Percentiles rank a stretch among this genome's conserved stretches.
These are phyloP conservation scores for Limnephilus lunatus DNA, from an alignment of 2,888 invertebrate species.

Conservation along the genomic window DNA sequence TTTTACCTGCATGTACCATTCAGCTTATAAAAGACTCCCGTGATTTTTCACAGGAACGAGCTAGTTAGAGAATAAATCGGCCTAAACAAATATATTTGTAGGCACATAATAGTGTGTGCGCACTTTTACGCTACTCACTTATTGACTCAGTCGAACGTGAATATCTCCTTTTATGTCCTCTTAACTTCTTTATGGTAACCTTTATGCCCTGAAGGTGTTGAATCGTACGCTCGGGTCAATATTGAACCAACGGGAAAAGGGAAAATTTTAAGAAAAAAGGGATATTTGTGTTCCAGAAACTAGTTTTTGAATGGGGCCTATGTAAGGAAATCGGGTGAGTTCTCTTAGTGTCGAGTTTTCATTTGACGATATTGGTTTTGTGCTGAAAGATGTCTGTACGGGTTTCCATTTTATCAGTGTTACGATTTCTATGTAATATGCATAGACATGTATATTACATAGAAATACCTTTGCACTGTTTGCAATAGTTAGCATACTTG, in stretches of 20 bases:
- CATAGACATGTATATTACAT: no score
- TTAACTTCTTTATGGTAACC: not conserved
- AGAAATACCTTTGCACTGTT: not conserved
- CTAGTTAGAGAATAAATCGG: not conserved
- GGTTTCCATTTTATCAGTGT: not conserved
- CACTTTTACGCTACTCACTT: conserved; percentile 2
- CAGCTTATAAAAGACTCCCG: not conserved
- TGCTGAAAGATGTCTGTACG: not conserved
- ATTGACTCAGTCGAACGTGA: not conserved
- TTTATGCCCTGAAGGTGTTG: not conserved
- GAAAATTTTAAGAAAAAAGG: not conserved
- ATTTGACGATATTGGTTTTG: not conserved
- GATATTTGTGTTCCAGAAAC: not conserved
- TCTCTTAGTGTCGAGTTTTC: not conserved
- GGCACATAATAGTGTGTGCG: not conserved
- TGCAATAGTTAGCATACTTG: not conserved
- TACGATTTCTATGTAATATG: not conserved
- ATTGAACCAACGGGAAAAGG: not conserved
- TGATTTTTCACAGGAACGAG: not conserved
- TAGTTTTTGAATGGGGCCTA: not conserved
- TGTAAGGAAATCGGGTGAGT: not conserved
- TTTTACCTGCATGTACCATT: not conserved
- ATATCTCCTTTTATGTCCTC: conserved; percentile 2
- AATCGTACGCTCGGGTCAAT: conserved; percentile 2
- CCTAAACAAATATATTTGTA: not conserved